Base-by-base conservation (phyloP, 2,797 vertebrate genomes). In the Poeciliopsis infans region DNA sequence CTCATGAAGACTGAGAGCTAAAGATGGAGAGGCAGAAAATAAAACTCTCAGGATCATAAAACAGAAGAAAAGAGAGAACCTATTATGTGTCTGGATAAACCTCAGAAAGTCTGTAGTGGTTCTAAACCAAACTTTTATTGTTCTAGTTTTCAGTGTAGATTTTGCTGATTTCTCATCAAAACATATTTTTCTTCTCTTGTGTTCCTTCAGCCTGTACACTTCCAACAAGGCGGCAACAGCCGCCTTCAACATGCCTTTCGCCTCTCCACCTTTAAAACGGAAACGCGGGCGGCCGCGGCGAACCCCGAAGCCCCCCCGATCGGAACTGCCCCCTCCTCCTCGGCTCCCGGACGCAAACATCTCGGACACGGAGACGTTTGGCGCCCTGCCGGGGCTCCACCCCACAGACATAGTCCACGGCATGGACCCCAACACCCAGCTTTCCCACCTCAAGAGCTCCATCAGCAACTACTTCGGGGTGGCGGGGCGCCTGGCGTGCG, bases 401-500 rank as follows among this genome's bases (percentile, higher is more conserved):
- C 93, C 95, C 61, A 94, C 97, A 83, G 97, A 99, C 94, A 97
- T 99, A 91, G 95, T 98, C 83, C 97, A 98, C 86, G 97, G 97
- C 89, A 96, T 98, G 95, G 97, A 98, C 95, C 97, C 98, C 84
- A 97, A 97, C 87, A 95, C 96, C 79, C 98, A 99, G 90, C 96
- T 99, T 84, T 97, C 97, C 93, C 97, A 98, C 93, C 97, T 99
- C 76, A 98, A 98, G 93, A 99, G 96, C 96, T 99, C 98, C 2
- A 99, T 99, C 92, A 99, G 97, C 94, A 98, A 96, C 94, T 99
- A 99, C 81, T 99, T 99, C 79, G 98, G 98, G 89, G 97, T 98
- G 74, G 98, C 98, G 3, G 98, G 98, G 85, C 97, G 98, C 87
- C 96, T 99, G 96, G 98, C 98, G 57, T 99, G 98, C 70, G 98